phyloP scores from a whole-genome alignment of 1,140 invertebrate genomes.

The Olivierus martensii region DNA sequence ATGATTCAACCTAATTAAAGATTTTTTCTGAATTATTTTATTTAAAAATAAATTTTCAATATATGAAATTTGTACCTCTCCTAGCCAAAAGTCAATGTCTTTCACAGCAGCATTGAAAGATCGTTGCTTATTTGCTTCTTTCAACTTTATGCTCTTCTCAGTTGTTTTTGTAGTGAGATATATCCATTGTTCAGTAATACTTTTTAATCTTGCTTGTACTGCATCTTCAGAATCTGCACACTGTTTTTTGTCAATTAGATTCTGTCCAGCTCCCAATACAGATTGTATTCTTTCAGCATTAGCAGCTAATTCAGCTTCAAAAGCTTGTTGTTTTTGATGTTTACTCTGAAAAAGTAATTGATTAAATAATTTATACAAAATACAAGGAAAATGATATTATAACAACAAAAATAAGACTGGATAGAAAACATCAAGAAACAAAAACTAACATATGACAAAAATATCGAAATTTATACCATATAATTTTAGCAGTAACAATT shows the following conservation, averaged over 20 bases:
- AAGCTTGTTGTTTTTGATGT: slow-evolving; percentile 99
- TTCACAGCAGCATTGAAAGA: slow-evolving; percentile 98
- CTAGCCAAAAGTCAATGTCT: slow-evolving; percentile 98
- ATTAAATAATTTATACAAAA: not conserved
- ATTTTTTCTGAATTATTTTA: no score
- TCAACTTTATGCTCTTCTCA: slow-evolving; percentile 93
- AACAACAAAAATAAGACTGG: not conserved
- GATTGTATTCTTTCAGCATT: slow-evolving; percentile 95
- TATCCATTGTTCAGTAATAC: slow-evolving; percentile 97
- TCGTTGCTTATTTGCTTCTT: slow-evolving; percentile 95
- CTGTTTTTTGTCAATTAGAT: slow-evolving; percentile 82
- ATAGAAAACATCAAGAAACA: not conserved
- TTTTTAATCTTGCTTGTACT: slow-evolving; percentile 74
- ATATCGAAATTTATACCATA: no score
- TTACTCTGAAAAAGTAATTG: slow-evolving; percentile 40
- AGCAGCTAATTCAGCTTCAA: slow-evolving; percentile 95
- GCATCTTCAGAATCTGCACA: slow-evolving; percentile 77
- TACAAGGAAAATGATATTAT: not conserved
- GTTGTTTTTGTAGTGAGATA: slow-evolving; percentile 93
- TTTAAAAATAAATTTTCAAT: no score
- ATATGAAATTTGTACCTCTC: slow-evolving; percentile 59
- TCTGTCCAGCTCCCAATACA: slow-evolving; percentile 89
- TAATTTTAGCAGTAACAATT: no score
- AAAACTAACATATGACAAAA: not conserved
- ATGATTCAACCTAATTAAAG: slow-evolving; percentile 60